Percentiles rank a stretch among this genome's conserved stretches.
These are phyloP conservation scores for Silurus asotus DNA, from an alignment of 2,113 vertebrate species.

Conservation along the genomic window DNA sequence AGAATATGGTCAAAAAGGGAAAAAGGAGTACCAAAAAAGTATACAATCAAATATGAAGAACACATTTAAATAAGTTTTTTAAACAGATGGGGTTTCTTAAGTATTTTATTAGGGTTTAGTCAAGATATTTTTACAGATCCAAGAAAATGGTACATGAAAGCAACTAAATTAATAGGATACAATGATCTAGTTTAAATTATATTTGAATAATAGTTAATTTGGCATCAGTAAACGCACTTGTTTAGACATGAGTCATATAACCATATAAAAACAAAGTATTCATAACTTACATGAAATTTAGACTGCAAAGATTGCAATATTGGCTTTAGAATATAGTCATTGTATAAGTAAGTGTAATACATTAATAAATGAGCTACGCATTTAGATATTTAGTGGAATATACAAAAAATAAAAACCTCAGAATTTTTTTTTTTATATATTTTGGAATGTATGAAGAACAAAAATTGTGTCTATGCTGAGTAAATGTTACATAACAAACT, in stretches of 20 bases:
- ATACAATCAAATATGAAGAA: neutral
- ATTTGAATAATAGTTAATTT: neutral
- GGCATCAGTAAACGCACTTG: neutral
- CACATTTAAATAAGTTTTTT: neutral
- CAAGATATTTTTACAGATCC: neutral
- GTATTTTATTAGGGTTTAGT: neutral
- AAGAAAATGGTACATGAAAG: neutral
- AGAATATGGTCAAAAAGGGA: neutral
- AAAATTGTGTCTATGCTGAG: neutral
- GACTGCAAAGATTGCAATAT: neutral
- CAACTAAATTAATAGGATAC: neutral
- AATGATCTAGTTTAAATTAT: neutral
- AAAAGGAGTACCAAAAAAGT: neutral
- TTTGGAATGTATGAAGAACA: neutral
- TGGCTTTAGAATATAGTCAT: neutral
- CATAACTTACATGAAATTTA: neutral
- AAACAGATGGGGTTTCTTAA: neutral
- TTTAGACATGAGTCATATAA: neutral
- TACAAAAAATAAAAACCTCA: neutral
- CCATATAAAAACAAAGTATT: neutral
- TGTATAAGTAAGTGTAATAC: neutral
- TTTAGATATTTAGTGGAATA: neutral
- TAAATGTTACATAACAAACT: neutral
- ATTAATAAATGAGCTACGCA: neutral
- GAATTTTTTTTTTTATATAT: neutral